Conservation (phyloP, 2,797 vertebrate species). For the Alouatta caraya region DNA sequence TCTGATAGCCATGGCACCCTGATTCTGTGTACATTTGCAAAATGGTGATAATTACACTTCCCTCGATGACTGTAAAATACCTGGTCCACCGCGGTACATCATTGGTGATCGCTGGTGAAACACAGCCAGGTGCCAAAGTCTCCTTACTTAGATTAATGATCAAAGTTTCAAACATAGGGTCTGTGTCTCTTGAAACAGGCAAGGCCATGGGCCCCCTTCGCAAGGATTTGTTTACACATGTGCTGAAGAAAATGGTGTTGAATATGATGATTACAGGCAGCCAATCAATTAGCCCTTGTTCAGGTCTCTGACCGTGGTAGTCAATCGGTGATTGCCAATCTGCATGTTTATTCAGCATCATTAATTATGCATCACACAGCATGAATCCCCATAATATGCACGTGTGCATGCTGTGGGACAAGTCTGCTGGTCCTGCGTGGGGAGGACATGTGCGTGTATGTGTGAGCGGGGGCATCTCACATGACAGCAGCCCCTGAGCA, state of each 20-base stretch:
- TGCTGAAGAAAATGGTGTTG: conserved; percentile 61
- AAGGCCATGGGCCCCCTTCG: background rate
- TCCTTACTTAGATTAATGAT: rapidly evolving
- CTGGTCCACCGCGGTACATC: background rate
- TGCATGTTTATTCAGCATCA: conserved; percentile 83
- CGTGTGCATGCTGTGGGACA: conserved; percentile 57
- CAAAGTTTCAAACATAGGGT: rapidly evolving
- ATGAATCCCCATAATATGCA: conserved; percentile 78
- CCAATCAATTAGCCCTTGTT: conserved; percentile 75
- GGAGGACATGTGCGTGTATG: conserved; percentile 6
- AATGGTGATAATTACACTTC: rapidly evolving
- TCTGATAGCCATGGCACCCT: no score
- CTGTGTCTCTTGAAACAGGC: background rate
- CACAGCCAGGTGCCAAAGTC: rapidly evolving
- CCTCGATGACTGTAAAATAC: background rate
- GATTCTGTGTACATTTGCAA: background rate
- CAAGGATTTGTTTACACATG: conserved; percentile 58
- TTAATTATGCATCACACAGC: conserved; percentile 81
- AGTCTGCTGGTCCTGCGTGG: conserved; percentile 29
- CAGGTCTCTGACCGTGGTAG: conserved; percentile 73
- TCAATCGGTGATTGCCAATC: conserved; percentile 82
- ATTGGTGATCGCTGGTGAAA: rapidly evolving
- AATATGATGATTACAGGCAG: conserved; percentile 76
- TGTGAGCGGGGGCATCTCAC: background rate
- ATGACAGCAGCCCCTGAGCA: background rate